These are phyloP conservation scores for Cepphus grylle DNA, from an alignment of 2,113 vertebrate genomes.

Conservation along the genomic window DNA sequence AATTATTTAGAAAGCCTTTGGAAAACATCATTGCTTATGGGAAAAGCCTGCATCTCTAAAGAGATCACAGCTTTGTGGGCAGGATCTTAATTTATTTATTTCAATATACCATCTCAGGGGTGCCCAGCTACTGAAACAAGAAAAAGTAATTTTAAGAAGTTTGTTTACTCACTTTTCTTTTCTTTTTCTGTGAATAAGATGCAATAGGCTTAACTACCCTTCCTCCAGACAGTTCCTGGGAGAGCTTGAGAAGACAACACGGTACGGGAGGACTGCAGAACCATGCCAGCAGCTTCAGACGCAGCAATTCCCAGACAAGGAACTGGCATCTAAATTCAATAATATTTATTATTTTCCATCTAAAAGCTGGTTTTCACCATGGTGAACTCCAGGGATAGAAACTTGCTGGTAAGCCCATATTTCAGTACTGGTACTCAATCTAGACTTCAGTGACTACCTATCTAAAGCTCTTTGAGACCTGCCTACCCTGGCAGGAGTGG, in stretches of 20 bases:
- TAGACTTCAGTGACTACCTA: background rate
- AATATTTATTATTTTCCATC: background rate
- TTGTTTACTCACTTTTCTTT: background rate
- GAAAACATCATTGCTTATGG: background rate
- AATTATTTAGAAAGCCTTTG: slow-evolving; percentile 6
- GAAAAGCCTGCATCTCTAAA: slow-evolving; percentile 7
- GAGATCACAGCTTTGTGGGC: background rate
- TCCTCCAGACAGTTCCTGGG: background rate
- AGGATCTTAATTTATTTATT: background rate
- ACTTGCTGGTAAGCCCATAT: background rate
- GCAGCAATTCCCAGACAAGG: background rate
- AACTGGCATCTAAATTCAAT: background rate
- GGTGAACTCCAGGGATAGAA: background rate
- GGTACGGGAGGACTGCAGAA: background rate
- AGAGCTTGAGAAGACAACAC: background rate
- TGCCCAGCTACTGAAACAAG: background rate
- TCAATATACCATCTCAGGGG: background rate
- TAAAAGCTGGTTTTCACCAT: background rate
- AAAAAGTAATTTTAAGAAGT: background rate
- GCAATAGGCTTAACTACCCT: background rate
- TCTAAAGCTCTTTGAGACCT: background rate
- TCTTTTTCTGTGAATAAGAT: background rate
- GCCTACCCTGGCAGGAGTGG: background rate
- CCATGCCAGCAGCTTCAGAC: background rate
- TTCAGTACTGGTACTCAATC: background rate